These are phyloP conservation scores for Nomada lathburiana DNA, from an alignment of 2,888 invertebrate species.

Conservation along the genomic window DNA sequence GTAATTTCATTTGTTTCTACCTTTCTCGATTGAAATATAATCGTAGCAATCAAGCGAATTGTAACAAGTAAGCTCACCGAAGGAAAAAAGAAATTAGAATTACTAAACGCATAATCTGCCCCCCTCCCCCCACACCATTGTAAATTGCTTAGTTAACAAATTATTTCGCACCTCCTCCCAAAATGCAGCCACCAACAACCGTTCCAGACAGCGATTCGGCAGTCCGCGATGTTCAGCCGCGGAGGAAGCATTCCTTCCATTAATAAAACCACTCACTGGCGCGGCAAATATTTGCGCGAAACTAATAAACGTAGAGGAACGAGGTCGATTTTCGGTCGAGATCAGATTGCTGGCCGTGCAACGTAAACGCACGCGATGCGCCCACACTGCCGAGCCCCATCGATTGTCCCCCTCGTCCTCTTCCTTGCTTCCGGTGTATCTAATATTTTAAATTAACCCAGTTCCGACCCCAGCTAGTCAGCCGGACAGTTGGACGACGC, in stretches of 20 bases:
- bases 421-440: constrained; percentile 73
- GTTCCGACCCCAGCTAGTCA: constrained; percentile 65
- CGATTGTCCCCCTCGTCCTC: constrained; percentile 23
- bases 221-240: not conserved
- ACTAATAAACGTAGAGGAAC: constrained; percentile 36
- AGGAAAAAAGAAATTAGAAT: not conserved
- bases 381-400: constrained; percentile 38
- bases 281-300: constrained; percentile 35
- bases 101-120: not conserved
- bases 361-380: constrained; percentile 42
- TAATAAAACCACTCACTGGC: constrained; percentile 13
- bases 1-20: too few relatives aligned
- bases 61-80: too few relatives aligned
- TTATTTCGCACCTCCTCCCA: not conserved
- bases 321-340: constrained; percentile 17
- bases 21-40: too few relatives aligned
- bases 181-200: not conserved
- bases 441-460: constrained; percentile 77
- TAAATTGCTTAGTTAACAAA: too few relatives aligned
- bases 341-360: constrained; percentile 43
- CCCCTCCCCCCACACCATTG: too few relatives aligned
- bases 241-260: constrained; percentile 7
- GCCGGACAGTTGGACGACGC: constrained; percentile 41
- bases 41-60: too few relatives aligned
- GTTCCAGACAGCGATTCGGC: constrained; percentile 14